Conservation (phyloP, 1,140 invertebrate genomes). For the Samia ricini region DNA sequence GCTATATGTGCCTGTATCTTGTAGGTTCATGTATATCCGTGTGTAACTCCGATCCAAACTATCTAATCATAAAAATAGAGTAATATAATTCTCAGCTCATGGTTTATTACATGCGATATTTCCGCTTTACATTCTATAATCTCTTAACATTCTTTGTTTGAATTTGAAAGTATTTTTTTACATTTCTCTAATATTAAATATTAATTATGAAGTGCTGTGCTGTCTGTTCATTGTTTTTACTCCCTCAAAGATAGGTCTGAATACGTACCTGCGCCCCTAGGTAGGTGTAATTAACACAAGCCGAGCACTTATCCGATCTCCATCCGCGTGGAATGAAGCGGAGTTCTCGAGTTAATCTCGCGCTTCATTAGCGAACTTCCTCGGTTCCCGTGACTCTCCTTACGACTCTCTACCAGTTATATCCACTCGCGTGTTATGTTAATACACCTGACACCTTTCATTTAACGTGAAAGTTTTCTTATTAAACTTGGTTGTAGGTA, state of each 20-base stretch:
- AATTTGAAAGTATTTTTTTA: too few relatives aligned
- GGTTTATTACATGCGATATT: too few relatives aligned
- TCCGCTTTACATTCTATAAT: too few relatives aligned
- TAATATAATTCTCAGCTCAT: too few relatives aligned
- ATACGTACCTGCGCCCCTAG: background rate
- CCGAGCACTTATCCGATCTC: background rate
- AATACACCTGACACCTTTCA: background rate
- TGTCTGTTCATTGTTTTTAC: background rate
- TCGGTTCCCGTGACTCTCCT: constrained; percentile 1
- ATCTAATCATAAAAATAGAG: too few relatives aligned
- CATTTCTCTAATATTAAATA: background rate
- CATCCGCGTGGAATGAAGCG: background rate
- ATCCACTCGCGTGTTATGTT: background rate
- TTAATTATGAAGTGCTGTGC: background rate
- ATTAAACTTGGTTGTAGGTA: too few relatives aligned
- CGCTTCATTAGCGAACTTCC: constrained; percentile 35
- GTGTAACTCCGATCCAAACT: too few relatives aligned
- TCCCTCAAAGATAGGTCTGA: background rate
- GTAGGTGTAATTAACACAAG: constrained; percentile 24
- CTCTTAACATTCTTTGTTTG: too few relatives aligned
- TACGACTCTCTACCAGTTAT: background rate
- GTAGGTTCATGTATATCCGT: too few relatives aligned
- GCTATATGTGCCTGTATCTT: too few relatives aligned
- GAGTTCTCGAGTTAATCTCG: constrained; percentile 21
- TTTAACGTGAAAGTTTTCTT: background rate